phyloP scores from a whole-genome alignment of 2,888 invertebrate species.

The Eretmocerus hayati region DNA sequence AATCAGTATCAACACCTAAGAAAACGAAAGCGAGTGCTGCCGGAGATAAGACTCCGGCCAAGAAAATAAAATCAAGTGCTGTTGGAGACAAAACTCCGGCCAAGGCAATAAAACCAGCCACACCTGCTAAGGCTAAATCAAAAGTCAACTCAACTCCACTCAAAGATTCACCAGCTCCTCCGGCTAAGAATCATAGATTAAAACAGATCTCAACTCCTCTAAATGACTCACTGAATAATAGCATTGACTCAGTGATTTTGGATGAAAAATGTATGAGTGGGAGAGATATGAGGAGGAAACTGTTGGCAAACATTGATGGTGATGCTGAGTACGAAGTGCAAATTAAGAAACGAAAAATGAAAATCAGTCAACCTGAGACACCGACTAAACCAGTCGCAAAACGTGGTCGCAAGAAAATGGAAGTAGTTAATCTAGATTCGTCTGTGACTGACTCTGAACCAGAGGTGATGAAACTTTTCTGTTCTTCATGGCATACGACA shows the following conservation, averaged over 20 bases:
- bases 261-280: slow-evolving; percentile 35
- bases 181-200: slow-evolving; percentile 21
- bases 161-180: slow-evolving; percentile 5
- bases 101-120: too few species aligned
- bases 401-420: slow-evolving; percentile 23
- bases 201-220: slow-evolving; percentile 6
- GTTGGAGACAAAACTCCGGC: too few species aligned
- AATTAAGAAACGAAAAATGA: slow-evolving; percentile 34
- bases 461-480: too few species aligned
- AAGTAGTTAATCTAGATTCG: slow-evolving; percentile 10
- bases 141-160: slow-evolving; percentile 16
- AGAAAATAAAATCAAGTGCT: slow-evolving; percentile 9
- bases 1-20: slow-evolving; percentile 23
- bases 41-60: slow-evolving; percentile 5
- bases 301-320: slow-evolving; percentile 34
- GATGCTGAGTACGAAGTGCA: slow-evolving; percentile 38
- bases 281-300: slow-evolving; percentile 31
- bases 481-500: too few species aligned
- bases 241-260: slow-evolving; percentile 34
- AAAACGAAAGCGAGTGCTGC: slow-evolving; percentile 13
- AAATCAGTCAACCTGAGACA: slow-evolving; percentile 8
- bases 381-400: slow-evolving; percentile 12
- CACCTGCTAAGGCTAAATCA: slow-evolving; percentile 5
- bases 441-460: slow-evolving; percentile 30
- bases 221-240: slow-evolving; percentile 29